phyloP scores from a whole-genome alignment of 2,888 invertebrate species.

The Eremobia ochroleuca region DNA sequence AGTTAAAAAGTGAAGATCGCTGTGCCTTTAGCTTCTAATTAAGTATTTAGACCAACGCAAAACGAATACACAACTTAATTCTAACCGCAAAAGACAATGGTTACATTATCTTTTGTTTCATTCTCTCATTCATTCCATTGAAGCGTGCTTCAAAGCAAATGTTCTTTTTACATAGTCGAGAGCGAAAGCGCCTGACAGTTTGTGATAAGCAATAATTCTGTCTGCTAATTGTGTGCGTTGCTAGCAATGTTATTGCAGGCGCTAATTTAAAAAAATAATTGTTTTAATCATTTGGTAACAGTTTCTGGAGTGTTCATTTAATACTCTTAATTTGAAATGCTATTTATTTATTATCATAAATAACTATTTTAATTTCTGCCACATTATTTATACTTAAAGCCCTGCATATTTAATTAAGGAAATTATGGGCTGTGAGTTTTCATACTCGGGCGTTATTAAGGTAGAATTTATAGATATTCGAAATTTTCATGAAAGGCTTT shows the following conservation, averaged over 20 bases:
- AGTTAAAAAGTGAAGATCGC: neutral
- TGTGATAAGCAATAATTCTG: slow-evolving; percentile 74
- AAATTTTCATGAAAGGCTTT: slow-evolving; percentile 26
- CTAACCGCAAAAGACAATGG: slow-evolving; percentile 49
- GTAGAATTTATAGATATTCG: slow-evolving; percentile 20
- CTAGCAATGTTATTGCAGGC: slow-evolving; percentile 64
- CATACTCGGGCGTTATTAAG: neutral
- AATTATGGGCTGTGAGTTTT: slow-evolving; percentile 3
- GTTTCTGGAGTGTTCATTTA: neutral
- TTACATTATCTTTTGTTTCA: slow-evolving; percentile 59
- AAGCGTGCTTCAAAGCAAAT: slow-evolving; percentile 55
- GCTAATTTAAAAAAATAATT: neutral
- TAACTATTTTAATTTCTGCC: neutral
- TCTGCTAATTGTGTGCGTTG: slow-evolving; percentile 70
- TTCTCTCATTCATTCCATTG: slow-evolving; percentile 55
- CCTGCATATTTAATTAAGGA: neutral
- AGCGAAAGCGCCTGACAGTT: slow-evolving; percentile 74
- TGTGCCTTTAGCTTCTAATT: neutral
- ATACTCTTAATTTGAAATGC: neutral
- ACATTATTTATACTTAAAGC: neutral
- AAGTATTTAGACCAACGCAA: neutral
- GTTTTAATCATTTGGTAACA: slow-evolving; percentile 3
- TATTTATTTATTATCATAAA: neutral
- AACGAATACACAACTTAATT: slow-evolving; percentile 19
- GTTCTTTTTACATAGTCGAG: slow-evolving; percentile 58